Evolutionary conservation across 2,888 invertebrate genomes (phyloP).

Genomic region (Aphodius granarius): DNA sequence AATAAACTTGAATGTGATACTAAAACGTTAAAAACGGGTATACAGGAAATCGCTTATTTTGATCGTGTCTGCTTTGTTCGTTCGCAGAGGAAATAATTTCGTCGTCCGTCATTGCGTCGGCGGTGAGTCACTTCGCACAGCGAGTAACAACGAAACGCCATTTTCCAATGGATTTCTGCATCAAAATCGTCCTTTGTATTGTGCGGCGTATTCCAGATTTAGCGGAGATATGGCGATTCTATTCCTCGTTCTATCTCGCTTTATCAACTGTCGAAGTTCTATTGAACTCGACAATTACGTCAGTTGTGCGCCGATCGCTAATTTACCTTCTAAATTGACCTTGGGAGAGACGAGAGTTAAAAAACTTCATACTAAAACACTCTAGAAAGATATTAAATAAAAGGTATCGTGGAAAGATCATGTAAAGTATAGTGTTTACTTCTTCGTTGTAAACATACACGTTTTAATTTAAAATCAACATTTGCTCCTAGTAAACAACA

Average conservation of each 20-base stretch:
- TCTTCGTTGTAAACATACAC: background rate
- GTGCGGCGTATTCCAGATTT: background rate
- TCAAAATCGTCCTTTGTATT: background rate
- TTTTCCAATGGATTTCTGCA: background rate
- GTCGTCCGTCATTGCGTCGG: background rate
- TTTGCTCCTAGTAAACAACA: background rate
- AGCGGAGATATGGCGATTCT: background rate
- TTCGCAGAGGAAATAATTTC: background rate
- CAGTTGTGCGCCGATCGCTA: constrained; percentile 2
- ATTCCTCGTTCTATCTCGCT: constrained; percentile 11
- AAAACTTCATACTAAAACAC: background rate
- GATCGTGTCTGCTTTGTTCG: background rate
- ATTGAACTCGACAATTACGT: constrained; percentile 14
- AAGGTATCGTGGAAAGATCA: no score
- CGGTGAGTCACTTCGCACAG: background rate
- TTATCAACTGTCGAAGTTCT: constrained; percentile 4
- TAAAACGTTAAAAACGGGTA: background rate
- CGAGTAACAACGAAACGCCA: background rate
- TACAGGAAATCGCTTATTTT: background rate
- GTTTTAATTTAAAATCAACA: no score
- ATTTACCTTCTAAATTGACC: constrained; percentile 12
- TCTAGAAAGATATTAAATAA: background rate
- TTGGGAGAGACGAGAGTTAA: background rate
- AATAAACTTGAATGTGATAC: background rate
- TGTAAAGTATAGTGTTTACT: no score